A percentile compares a stretch with the other conserved stretches of the same genome.
Conservation (phyloP, 2,888 invertebrate genomes). For the Cosmopolites sordidus region DNA sequence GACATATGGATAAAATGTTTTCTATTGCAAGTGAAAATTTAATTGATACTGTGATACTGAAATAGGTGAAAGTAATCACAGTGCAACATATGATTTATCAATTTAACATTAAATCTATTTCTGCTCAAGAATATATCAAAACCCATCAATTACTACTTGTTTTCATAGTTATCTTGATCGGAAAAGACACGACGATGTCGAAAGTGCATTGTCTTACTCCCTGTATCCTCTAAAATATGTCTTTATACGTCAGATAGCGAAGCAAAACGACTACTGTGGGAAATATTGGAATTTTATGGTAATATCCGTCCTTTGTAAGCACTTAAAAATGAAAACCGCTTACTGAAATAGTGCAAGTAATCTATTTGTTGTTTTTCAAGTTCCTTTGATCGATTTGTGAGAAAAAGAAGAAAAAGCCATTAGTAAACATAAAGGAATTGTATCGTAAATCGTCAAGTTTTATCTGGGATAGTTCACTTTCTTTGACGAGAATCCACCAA, state of each 20-base stretch:
- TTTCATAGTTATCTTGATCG: constrained; percentile 25
- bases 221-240: constrained; percentile 27
- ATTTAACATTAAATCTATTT: constrained; percentile 2
- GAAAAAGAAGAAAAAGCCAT: constrained; percentile 9
- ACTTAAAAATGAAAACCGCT: constrained; percentile 11
- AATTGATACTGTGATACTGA: too few relatives aligned
- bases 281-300: constrained; percentile 25
- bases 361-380: constrained; percentile 4
- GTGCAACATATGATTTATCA: too few relatives aligned
- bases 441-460: background rate
- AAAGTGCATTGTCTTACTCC: constrained; percentile 25
- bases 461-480: background rate
- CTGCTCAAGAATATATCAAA: constrained; percentile 16
- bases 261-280: constrained; percentile 21
- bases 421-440: constrained; percentile 1
- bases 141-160: constrained; percentile 24
- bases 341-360: constrained; percentile 14
- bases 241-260: constrained; percentile 22
- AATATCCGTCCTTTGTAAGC: constrained; percentile 23
- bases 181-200: constrained; percentile 23
- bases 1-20: too few relatives aligned
- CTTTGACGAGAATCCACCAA: background rate
- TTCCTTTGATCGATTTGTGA: constrained; percentile 16
- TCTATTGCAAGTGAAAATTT: too few relatives aligned
- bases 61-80: too few relatives aligned